Conservation (phyloP, 2,113 vertebrate genomes). For the Lanius collurio region DNA sequence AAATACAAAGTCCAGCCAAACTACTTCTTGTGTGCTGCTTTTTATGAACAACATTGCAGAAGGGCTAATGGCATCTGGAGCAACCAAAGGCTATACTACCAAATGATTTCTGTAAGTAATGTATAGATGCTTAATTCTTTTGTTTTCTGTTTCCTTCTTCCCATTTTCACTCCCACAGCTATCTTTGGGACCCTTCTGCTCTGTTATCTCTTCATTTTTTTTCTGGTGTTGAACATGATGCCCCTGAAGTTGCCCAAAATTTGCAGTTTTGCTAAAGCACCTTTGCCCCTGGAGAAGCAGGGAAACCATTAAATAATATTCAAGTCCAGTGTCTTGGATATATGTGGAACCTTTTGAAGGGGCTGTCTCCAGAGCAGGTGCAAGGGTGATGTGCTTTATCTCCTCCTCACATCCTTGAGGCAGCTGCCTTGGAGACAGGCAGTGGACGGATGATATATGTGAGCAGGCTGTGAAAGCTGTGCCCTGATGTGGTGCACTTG, state of each 20-base stretch:
- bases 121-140: not conserved
- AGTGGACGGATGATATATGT: accelerated
- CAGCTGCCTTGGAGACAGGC: not conserved
- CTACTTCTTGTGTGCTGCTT: not conserved
- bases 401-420: not conserved
- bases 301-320: not conserved
- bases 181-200: not conserved
- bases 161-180: not conserved
- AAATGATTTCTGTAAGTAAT: not conserved
- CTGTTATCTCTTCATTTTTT: not conserved
- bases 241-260: not conserved
- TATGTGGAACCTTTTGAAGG: not conserved
- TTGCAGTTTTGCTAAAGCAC: not conserved
- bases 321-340: not conserved
- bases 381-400: not conserved
- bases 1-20: not conserved
- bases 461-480: not conserved
- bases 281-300: not conserved
- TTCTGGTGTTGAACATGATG: not conserved
- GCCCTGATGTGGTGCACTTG: not conserved
- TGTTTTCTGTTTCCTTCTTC: not conserved
- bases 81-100: not conserved
- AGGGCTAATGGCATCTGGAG: not conserved
- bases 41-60: not conserved
- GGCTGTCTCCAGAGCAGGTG: not conserved